Base-by-base conservation (phyloP, 2,113 vertebrate genomes). In the Cebidichthys violaceus region DNA sequence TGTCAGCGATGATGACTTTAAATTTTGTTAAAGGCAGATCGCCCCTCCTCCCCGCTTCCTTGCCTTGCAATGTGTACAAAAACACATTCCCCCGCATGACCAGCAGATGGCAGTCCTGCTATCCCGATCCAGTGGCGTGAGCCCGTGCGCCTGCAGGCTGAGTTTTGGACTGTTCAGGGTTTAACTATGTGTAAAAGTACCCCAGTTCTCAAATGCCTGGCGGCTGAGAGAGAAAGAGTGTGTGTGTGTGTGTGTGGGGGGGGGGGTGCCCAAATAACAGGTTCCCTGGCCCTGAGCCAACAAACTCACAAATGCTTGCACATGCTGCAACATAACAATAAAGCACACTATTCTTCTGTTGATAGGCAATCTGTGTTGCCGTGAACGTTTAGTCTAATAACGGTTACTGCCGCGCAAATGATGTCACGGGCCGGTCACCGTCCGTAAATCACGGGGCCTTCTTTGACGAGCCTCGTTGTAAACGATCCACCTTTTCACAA, bases 101-200 rank as follows among this genome's bases (percentile, higher is more conserved):
- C 95, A 95, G 93, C 92, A 89, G 95, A 94, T 95, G 95, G 95
- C 94, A 95, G 90, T 95, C 86, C 84, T 91, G 95, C 90, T 94
- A 94, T 94, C 94, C 86, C 83, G 83, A 93, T 83, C 62, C 75
- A 33, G 45, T 45, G 24, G 6, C 27, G 22, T 33, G 41, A 80
- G 73, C 31, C 45, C 20, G 7, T 1, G 14, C 29, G 84, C 87
- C 89, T 90, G 65, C 72, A 85, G 91, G 90, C 85, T 85, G 87
- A 86, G 79, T 84, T 88, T 87, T 85, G 90, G 86, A 93, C 89
- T 92, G 86, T 91, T 94, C 87, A 90, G 88, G 91, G 87, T 92
- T 92, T 92, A 92, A 93, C 91, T 92, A 92, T 91, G 92, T 94
- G 94, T 92, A 93, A 94, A 94, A 93, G 88, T 90, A 93, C 84